phyloP scores from a whole-genome alignment of 2,797 vertebrate species.

The Onychomys torridus region DNA sequence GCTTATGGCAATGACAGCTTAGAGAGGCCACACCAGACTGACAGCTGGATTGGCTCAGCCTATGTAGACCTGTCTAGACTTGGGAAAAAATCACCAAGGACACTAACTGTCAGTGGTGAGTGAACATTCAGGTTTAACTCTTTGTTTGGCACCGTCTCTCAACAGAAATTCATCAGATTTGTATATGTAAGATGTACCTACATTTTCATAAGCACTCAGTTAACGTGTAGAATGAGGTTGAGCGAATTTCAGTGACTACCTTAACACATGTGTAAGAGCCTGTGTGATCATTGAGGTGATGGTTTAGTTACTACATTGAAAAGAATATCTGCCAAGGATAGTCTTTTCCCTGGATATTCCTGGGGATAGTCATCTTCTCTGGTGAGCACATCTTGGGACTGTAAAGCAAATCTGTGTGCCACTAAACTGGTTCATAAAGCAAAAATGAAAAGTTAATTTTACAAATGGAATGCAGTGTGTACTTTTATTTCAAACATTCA shows the following conservation, averaged over 20 bases:
- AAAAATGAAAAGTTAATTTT: constrained; percentile 57
- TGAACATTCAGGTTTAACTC: constrained; percentile 34
- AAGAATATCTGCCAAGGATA: neutral
- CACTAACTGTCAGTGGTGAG: constrained; percentile 91
- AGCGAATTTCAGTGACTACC: neutral
- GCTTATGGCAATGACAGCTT: constrained; percentile 90
- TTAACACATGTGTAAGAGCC: constrained; percentile 35
- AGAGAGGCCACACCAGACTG: constrained; percentile 92
- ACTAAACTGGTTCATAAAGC: constrained; percentile 41
- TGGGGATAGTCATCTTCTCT: constrained; percentile 12
- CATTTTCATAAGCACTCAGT: constrained; percentile 1
- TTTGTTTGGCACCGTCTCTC: neutral
- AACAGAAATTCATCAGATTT: neutral
- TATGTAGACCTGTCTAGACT: constrained; percentile 92
- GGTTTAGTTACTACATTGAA: constrained; percentile 29
- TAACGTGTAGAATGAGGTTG: constrained; percentile 26
- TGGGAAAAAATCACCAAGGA: constrained; percentile 84
- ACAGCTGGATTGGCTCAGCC: constrained; percentile 95
- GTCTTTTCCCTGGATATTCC: neutral
- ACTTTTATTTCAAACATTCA: constrained; percentile 36
- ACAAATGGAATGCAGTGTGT: neutral
- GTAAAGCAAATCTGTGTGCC: neutral
- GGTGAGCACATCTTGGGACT: constrained; percentile 29
- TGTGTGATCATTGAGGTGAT: constrained; percentile 3
- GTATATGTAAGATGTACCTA: neutral